Evolutionary conservation across 2,113 vertebrate species (phyloP).

Genomic region (Corythaixoides concolor): DNA sequence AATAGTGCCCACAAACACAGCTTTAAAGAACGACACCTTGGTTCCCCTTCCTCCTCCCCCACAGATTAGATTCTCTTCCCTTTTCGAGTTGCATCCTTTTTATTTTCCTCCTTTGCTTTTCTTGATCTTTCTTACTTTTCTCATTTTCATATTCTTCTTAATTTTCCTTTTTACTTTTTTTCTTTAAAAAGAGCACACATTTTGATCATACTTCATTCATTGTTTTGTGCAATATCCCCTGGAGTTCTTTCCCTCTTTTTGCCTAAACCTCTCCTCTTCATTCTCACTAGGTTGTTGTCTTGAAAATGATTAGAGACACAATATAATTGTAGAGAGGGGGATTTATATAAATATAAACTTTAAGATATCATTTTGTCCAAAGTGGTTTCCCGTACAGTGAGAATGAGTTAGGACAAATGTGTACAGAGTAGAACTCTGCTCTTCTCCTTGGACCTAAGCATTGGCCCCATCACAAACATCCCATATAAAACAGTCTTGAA

Average conservation of each 20-base stretch:
- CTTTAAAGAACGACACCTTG: background rate
- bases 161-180: background rate
- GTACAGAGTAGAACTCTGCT: background rate
- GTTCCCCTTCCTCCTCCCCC: background rate
- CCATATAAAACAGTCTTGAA: conserved; percentile 44
- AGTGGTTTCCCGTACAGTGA: background rate
- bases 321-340: background rate
- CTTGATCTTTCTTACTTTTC: background rate
- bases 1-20: background rate
- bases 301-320: background rate
- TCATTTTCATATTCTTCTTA: background rate
- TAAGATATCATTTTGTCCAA: background rate
- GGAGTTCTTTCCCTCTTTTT: background rate
- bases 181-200: background rate
- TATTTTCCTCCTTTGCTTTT: background rate
- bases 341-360: background rate
- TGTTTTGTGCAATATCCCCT: background rate
- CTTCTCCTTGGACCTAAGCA: conserved; percentile 15
- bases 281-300: background rate
- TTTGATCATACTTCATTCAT: background rate
- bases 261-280: background rate
- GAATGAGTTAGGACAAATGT: background rate
- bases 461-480: background rate
- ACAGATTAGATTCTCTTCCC: background rate
- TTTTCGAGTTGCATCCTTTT: background rate